Conservation (phyloP, 2,888 invertebrate species). For the Tribolium freemani region DNA sequence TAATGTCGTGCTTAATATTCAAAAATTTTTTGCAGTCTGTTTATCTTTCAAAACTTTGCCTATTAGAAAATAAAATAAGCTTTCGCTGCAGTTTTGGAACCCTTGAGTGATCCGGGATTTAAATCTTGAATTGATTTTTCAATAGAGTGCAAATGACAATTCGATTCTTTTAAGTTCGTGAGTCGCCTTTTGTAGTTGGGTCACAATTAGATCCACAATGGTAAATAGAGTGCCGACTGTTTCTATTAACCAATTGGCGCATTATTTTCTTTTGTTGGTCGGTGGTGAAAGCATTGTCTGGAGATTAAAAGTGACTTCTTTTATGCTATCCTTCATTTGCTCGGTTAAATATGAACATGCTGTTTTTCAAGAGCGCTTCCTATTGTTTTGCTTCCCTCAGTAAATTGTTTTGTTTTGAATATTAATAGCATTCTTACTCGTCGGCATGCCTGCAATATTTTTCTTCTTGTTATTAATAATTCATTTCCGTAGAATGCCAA, state of each 20-base stretch:
- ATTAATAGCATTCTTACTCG: slow-evolving; percentile 17
- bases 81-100: background rate
- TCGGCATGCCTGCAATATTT: slow-evolving; percentile 9
- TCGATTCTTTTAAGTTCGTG: slow-evolving; percentile 40
- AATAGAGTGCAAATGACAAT: slow-evolving; percentile 35
- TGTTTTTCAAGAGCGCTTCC: slow-evolving; percentile 28
- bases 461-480: slow-evolving; percentile 16
- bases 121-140: background rate
- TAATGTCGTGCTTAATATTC: too few relatives aligned
- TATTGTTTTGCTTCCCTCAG: slow-evolving; percentile 21
- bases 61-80: too few relatives aligned
- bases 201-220: slow-evolving; percentile 52
- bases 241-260: slow-evolving; percentile 54
- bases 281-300: slow-evolving; percentile 45
- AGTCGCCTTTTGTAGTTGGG: slow-evolving; percentile 22
- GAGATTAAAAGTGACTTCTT: slow-evolving; percentile 52
- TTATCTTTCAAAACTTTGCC: too few relatives aligned
- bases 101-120: background rate
- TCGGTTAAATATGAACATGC: slow-evolving; percentile 49
- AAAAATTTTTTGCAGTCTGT: too few relatives aligned
- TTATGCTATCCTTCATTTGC: slow-evolving; percentile 52
- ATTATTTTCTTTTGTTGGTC: slow-evolving; percentile 49
- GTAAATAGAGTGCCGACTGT: slow-evolving; percentile 53
- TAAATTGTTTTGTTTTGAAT: slow-evolving; percentile 40
- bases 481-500: slow-evolving; percentile 14